Evolutionary conservation across 1,140 invertebrate genomes (phyloP), one percentile per base, ranked within the genome.

Genomic region (Formica selysi): DNA sequence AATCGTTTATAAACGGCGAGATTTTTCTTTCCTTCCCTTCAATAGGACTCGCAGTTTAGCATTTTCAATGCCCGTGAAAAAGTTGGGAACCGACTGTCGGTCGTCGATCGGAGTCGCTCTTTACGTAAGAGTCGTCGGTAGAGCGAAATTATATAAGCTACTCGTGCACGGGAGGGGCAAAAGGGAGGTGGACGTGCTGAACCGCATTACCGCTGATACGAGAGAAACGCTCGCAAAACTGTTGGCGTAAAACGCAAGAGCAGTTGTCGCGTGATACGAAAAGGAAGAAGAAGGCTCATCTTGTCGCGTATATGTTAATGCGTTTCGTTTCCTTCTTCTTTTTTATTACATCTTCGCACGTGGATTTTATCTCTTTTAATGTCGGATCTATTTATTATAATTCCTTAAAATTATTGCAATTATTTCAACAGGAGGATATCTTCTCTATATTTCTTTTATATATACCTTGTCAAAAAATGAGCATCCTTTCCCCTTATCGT

Each of bases 101-200:
- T 73, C 79, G 79, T 83, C 68, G 79, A 61, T 83, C 79, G 79
- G n/a, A 57, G 64, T 70, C 54, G 54, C 41, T 74, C 36, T 38
- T 83, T 83, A 83, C 29, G 38, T 74, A 83, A 83, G 79, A 83
- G 11, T 1, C 26, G 62, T 38, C n/a, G 38, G 54, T 32, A 73
- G 44, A 73, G 13, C 54, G 41, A 32, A 74, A 83, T 83, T 83
- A 83, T 59, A 59, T 83, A 83, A 83, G 79, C 38, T 41, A 36
- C 26, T 22, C 29, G 44, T 32, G n/a, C 13, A 29, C 54, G 71
- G 5, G 19, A 26, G n/a, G 22, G 44, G 44, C 41, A 3, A 48
- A 16, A 48, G 44, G 44, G 44, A 4, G 29, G 32, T 19, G 10
- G 19, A 41, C 16, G 38, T 48, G 44, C 26, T 36, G 79, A 61